Evolutionary conservation across 2,797 vertebrate species (phyloP), one percentile per base, ranked within the genome.

Genomic region (Hafferia zeledoni): DNA sequence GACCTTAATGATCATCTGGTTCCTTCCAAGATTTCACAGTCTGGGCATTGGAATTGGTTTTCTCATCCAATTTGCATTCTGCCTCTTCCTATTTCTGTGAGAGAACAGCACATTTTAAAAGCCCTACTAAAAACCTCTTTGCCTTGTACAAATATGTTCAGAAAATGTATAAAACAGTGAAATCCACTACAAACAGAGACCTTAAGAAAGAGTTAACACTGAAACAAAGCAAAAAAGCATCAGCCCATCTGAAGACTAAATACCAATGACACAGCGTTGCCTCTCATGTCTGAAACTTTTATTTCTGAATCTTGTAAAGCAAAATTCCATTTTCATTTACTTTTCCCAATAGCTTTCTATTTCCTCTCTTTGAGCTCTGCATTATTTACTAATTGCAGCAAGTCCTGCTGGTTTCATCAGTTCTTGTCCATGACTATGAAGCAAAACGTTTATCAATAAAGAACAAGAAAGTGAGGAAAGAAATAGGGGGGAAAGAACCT

Each of bases 291-390:
- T 70, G 13, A 94, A 83, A 64, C 72, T 72, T 35, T 57, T 63
- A 4, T 31, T 87, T 80, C 70, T 89, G 78, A 82, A 91, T 65
- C 87, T 80, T 85, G 68, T 74, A 89, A 80, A 83, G 76, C 71
- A 49, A 57, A 91, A 95, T 94, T 83, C 82, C 68, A 70, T 89
- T 92, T 91, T 71, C 83, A 77, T 81, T 93, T 89, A 24, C 53
- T 86, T 57, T 77, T 52, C 87, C 80, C 82, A 67, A 6, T 23
- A 46, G 61, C 65, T 86, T 60, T 64, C 57, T 13, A 28, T 44
- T 81, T 74, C 60, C 74, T 74, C 53, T 33, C 64, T 57, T 37
- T 10, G 1, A 77, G 65, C 56, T 84, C 56, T 63, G 4, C 76
- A 25, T 81, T 87, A 53, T 83, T 95, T 81, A 69, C 46, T 43